Conservation (phyloP, 2,113 vertebrate genomes). For the Procavia capensis region DNA sequence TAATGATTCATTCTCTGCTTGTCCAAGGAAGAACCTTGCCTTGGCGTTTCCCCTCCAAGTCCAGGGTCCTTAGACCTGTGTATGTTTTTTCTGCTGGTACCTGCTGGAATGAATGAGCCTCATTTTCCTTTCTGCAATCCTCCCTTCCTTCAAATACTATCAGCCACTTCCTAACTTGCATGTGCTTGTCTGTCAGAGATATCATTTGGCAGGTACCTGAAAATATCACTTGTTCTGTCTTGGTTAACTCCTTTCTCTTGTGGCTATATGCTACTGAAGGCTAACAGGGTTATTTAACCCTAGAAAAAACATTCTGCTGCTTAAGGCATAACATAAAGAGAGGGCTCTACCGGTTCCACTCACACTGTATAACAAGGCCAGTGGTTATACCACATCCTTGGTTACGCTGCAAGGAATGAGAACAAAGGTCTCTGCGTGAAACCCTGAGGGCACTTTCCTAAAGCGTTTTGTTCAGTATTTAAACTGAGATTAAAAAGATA, state of each 20-base stretch:
- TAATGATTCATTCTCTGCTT: not conserved
- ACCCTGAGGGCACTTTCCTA: constrained; percentile 62
- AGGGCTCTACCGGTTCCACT: not conserved
- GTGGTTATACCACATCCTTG: constrained; percentile 75
- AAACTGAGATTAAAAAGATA: constrained; percentile 17
- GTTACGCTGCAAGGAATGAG: constrained; percentile 59
- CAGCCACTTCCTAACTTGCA: not conserved
- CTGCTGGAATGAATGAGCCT: accelerated
- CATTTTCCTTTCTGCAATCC: not conserved
- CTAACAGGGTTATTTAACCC: constrained; percentile 5
- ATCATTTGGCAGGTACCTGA: not conserved
- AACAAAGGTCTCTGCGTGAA: constrained; percentile 68
- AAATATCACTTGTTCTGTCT: not conserved
- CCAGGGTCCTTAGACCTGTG: not conserved
- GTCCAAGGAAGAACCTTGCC: not conserved
- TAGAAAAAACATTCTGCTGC: not conserved
- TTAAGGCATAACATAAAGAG: not conserved
- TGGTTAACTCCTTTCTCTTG: constrained; percentile 45
- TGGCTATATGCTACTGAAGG: not conserved
- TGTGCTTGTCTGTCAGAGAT: not conserved
- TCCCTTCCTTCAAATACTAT: not conserved
- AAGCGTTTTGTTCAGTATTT: constrained; percentile 36
- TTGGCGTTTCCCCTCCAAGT: not conserved
- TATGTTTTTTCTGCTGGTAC: not conserved
- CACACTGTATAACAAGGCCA: constrained; percentile 42